phyloP scores from a whole-genome alignment of 2,113 vertebrate genomes.

The Stegastes partitus region DNA sequence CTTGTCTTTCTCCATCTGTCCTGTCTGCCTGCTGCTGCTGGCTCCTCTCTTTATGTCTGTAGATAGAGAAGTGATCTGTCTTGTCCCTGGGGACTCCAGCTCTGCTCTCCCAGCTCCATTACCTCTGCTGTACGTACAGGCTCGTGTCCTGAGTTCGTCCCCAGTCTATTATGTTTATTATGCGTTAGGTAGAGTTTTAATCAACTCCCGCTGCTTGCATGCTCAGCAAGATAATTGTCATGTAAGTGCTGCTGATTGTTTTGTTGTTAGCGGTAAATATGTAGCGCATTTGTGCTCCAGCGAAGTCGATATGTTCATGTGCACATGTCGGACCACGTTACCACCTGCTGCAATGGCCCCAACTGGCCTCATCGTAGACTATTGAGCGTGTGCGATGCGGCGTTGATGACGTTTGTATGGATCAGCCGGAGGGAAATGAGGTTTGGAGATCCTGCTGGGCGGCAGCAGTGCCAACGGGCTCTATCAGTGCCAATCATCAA shows the following conservation, averaged over 20 bases:
- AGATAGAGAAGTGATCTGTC: constrained; percentile 11
- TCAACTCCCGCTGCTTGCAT: constrained; percentile 13
- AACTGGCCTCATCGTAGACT: not conserved
- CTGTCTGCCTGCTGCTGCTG: not conserved
- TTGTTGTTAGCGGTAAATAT: not conserved
- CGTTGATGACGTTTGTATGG: constrained; percentile 9
- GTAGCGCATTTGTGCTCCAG: not conserved
- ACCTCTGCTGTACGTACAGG: constrained; percentile 14
- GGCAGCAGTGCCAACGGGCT: not conserved
- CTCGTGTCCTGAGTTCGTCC: constrained; percentile 43
- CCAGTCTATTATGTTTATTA: constrained; percentile 42
- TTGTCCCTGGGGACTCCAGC: constrained; percentile 20
- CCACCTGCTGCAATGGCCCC: not conserved
- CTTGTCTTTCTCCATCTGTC: not conserved
- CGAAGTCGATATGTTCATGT: not conserved
- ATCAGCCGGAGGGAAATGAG: constrained; percentile 25
- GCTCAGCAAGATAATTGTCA: not conserved
- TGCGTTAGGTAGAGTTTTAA: constrained; percentile 30
- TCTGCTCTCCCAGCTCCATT: constrained; percentile 35
- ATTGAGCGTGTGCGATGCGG: not conserved
- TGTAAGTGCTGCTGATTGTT: constrained; percentile 5
- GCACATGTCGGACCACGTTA: not conserved
- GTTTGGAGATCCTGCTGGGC: constrained; percentile 26
- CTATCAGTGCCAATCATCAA: constrained; percentile 33
- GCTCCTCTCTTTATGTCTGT: not conserved